A percentile compares a stretch with the other conserved stretches of the same genome.
These are phyloP conservation scores for Ophion obscuratus DNA, from an alignment of 2,888 invertebrate species.

Conservation along the genomic window DNA sequence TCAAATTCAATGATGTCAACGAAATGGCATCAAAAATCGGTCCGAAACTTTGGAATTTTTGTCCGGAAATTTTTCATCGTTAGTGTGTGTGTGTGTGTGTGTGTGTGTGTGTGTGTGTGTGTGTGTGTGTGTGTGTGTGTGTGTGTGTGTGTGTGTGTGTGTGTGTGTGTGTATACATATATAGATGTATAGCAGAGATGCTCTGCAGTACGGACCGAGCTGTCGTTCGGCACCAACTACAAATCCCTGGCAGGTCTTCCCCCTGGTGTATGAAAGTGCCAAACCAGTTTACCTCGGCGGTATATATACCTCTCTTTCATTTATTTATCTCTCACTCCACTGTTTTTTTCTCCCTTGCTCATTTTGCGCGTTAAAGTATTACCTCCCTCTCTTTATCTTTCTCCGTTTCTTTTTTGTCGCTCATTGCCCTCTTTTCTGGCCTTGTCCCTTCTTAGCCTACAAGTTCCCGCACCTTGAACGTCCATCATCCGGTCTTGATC, in stretches of 20 bases:
- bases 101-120: too few relatives aligned
- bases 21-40: too few relatives aligned
- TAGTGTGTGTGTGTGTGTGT: too few relatives aligned
- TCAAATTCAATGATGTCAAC: too few relatives aligned
- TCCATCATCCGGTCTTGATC: not conserved
- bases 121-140: too few relatives aligned
- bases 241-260: slow-evolving; percentile 43
- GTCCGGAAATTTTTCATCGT: too few relatives aligned
- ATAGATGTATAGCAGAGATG: too few relatives aligned
- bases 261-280: slow-evolving; percentile 13
- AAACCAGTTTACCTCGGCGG: slow-evolving; percentile 37
- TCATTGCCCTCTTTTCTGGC: not conserved
- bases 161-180: too few relatives aligned
- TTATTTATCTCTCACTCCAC: slow-evolving; percentile 38
- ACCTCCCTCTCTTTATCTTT: not conserved
- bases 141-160: too few relatives aligned
- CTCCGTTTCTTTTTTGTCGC: not conserved
- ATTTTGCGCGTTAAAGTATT: not conserved
- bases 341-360: not conserved
- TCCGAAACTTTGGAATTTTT: too few relatives aligned
- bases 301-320: slow-evolving; percentile 10
- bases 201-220: not conserved
- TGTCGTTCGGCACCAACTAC: slow-evolving; percentile 16
- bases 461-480: not conserved
- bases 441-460: too few relatives aligned